phyloP scores from a whole-genome alignment of 2,888 invertebrate genomes.

The Drosophila paramelanica region DNA sequence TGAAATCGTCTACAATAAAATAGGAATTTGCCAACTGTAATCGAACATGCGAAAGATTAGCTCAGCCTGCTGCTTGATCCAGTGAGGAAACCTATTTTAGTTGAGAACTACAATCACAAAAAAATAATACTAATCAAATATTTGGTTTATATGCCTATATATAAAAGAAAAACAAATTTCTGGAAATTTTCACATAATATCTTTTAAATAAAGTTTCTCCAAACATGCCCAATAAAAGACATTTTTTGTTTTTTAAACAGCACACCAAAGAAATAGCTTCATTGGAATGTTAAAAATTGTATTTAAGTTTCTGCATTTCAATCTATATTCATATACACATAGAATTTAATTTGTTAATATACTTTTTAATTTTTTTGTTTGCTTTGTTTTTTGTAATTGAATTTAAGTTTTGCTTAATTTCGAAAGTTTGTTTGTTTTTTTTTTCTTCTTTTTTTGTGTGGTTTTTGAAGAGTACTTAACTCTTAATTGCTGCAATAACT shows the following conservation, averaged over 20 bases:
- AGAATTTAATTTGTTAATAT: constrained; percentile 41
- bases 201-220: no score
- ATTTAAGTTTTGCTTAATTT: constrained; percentile 46
- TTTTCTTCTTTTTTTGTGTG: constrained; percentile 61
- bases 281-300: constrained; percentile 84
- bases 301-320: constrained; percentile 70
- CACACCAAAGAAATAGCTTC: constrained; percentile 82
- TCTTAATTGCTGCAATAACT: constrained; percentile 68
- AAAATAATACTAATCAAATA: not conserved
- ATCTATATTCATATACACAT: constrained; percentile 58
- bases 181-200: no score
- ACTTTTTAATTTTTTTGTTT: constrained; percentile 21
- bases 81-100: no score
- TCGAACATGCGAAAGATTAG: not conserved
- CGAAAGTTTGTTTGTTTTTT: constrained; percentile 29
- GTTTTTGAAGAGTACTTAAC: constrained; percentile 75
- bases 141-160: no score
- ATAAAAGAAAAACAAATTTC: no score
- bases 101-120: not conserved
- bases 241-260: constrained; percentile 69
- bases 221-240: constrained; percentile 19
- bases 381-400: constrained; percentile 34
- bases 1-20: not conserved
- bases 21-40: constrained; percentile 1
- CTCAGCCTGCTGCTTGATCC: not conserved